These are phyloP conservation scores for Sciaenops ocellatus DNA, from an alignment of 2,797 vertebrate genomes.

Conservation along the genomic window DNA sequence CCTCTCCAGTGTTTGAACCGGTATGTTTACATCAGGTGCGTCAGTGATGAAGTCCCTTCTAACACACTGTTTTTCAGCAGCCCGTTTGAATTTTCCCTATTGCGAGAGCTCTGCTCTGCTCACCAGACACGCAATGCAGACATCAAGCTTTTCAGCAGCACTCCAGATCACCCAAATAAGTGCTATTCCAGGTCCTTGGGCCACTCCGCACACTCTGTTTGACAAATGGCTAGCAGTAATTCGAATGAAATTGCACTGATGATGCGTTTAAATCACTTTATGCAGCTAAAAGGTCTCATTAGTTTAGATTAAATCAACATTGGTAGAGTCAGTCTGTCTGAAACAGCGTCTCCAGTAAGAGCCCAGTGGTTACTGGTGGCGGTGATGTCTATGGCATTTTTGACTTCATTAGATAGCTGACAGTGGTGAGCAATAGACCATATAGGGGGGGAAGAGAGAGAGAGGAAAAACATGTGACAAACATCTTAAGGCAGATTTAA, in stretches of 20 bases:
- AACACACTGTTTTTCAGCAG: slow-evolving; percentile 22
- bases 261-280: slow-evolving; percentile 46
- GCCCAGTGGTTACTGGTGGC: slow-evolving; percentile 56
- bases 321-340: slow-evolving; percentile 54
- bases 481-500: not conserved
- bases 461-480: slow-evolving; percentile 3
- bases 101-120: not conserved
- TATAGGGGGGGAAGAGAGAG: slow-evolving; percentile 10
- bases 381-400: slow-evolving; percentile 35
- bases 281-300: slow-evolving; percentile 45
- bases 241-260: slow-evolving; percentile 30
- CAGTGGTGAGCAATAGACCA: not conserved
- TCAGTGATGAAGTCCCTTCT: slow-evolving; percentile 31
- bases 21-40: slow-evolving; percentile 68
- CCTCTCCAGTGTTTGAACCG: slow-evolving; percentile 51
- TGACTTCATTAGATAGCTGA: slow-evolving; percentile 19
- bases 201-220: not conserved
- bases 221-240: slow-evolving; percentile 23
- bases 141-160: slow-evolving; percentile 4
- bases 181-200: slow-evolving; percentile 16
- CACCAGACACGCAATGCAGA: not conserved
- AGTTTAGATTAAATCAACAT: slow-evolving; percentile 37
- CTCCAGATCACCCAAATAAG: slow-evolving; percentile 14
- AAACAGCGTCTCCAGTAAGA: slow-evolving; percentile 46
- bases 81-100: not conserved